Conservation (phyloP, 2,888 invertebrate species). For the Drosophila cracens region DNA sequence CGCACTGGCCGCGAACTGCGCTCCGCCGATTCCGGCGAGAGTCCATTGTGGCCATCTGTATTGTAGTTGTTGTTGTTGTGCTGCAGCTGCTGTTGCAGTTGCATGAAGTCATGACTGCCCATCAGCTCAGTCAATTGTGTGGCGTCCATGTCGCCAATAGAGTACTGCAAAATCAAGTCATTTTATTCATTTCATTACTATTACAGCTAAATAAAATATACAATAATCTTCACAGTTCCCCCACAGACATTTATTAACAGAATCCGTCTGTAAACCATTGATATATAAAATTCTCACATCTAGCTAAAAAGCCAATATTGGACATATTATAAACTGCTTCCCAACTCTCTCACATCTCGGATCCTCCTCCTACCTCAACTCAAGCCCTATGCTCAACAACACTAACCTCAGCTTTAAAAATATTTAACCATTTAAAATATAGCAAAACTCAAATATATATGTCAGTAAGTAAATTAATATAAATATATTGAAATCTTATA, state of each 20-base stretch:
- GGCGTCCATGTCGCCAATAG: conserved; percentile 66
- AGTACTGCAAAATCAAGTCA: conserved; percentile 29
- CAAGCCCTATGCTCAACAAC: not conserved
- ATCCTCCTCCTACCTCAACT: not conserved
- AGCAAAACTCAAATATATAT: not conserved
- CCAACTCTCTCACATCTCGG: not conserved
- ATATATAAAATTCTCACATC: not conserved
- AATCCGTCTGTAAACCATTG: not conserved
- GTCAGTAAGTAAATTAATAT: too few relatives aligned
- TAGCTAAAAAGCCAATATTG: not conserved
- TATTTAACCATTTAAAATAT: not conserved
- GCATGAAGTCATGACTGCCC: conserved; percentile 79
- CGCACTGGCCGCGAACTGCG: conserved; percentile 81
- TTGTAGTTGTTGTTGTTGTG: conserved; percentile 76
- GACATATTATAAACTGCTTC: not conserved
- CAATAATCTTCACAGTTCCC: too few relatives aligned
- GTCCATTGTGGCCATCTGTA: conserved; percentile 68
- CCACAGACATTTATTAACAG: not conserved
- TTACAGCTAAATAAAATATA: not conserved
- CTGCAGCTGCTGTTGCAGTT: conserved; percentile 74
- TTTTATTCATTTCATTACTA: not conserved
- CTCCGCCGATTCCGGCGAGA: conserved; percentile 78
- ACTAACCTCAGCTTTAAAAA: not conserved
- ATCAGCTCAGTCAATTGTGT: conserved; percentile 78
- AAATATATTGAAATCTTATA: not conserved